Conservation (phyloP, 1,140 invertebrate genomes). For the Lineus longissimus region DNA sequence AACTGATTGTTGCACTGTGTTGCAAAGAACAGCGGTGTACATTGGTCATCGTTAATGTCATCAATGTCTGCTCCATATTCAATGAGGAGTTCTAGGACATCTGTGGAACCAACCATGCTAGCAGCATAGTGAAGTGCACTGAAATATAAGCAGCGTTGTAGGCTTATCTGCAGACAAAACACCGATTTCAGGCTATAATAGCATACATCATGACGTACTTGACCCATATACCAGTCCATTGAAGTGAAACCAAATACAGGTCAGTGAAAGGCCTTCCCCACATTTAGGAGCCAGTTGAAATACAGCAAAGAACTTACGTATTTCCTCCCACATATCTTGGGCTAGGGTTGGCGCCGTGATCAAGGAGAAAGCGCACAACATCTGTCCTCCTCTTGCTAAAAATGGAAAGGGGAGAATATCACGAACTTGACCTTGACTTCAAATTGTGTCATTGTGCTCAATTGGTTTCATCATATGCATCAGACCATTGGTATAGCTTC, state of each 20-base stretch:
- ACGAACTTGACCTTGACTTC: too few relatives aligned
- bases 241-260: background rate
- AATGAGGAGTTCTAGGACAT: conserved; percentile 41
- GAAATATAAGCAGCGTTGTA: conserved; percentile 12
- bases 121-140: conserved; percentile 46
- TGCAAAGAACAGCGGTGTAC: conserved; percentile 46
- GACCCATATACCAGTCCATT: background rate
- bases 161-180: background rate
- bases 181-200: background rate
- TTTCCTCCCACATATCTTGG: conserved; percentile 43
- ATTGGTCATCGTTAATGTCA: conserved; percentile 37
- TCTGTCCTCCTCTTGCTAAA: conserved; percentile 32
- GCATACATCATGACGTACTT: background rate
- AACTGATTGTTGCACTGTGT: conserved; percentile 44
- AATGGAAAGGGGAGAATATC: background rate
- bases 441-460: too few relatives aligned
- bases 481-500: too few relatives aligned
- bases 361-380: conserved; percentile 40
- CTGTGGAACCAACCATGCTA: conserved; percentile 32
- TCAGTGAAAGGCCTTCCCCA: background rate
- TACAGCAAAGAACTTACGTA: conserved; percentile 28
- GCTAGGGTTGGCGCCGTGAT: conserved; percentile 43
- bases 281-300: background rate
- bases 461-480: too few relatives aligned
- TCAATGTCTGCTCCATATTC: conserved; percentile 40